These are phyloP conservation scores for Eonycteris spelaea DNA, from an alignment of 2,113 vertebrate genomes.

Conservation along the genomic window DNA sequence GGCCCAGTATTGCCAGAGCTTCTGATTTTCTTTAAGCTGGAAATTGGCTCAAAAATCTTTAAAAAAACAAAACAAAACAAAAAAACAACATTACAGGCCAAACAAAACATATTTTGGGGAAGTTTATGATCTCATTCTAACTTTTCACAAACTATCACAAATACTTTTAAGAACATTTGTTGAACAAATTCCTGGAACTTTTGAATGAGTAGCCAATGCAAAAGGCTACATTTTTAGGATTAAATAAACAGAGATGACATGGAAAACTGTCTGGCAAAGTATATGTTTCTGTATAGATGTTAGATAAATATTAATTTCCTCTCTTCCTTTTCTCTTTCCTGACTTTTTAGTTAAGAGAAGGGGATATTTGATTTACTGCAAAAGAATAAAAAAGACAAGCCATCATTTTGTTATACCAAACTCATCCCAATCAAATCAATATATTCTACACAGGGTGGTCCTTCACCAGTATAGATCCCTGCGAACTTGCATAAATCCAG, in stretches of 20 bases:
- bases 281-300: neutral
- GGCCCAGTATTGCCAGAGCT: neutral
- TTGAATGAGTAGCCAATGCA: neutral
- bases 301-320: neutral
- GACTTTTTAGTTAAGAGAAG: neutral
- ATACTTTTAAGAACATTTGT: neutral
- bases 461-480: neutral
- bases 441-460: neutral
- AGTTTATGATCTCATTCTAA: neutral
- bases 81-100: neutral
- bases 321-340: neutral
- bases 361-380: neutral
- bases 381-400: neutral
- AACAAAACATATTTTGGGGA: neutral
- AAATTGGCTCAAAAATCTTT: neutral
- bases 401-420: neutral
- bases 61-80: neutral
- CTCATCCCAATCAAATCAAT: neutral
- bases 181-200: neutral
- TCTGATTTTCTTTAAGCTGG: slow-evolving; percentile 1
- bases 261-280: neutral
- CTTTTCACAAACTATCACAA: neutral
- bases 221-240: neutral
- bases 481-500: neutral
- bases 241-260: neutral